A percentile compares a stretch with the other conserved stretches of the same genome.
These are phyloP conservation scores for Saimiri boliviensis DNA, from an alignment of 2,113 vertebrate genomes.

Conservation along the genomic window DNA sequence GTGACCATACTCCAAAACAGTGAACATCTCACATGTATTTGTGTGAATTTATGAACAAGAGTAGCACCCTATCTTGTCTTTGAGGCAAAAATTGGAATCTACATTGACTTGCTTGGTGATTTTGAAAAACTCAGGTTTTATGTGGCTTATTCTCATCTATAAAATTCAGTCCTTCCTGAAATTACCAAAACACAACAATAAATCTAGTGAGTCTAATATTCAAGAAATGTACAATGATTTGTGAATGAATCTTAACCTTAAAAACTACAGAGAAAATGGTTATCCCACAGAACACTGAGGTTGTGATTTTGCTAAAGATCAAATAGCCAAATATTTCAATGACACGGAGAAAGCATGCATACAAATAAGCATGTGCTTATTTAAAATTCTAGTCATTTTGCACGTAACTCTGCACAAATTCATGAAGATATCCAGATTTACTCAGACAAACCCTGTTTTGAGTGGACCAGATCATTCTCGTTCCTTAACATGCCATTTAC, in stretches of 20 bases:
- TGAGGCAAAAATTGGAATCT: background rate
- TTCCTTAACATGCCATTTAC: background rate
- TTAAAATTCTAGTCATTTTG: background rate
- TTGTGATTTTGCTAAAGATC: background rate
- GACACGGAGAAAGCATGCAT: background rate
- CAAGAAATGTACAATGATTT: background rate
- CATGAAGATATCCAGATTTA: background rate
- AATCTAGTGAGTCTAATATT: background rate
- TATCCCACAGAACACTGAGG: background rate
- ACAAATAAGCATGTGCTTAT: no score
- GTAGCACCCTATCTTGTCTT: background rate
- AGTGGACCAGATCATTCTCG: background rate
- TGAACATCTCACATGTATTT: background rate
- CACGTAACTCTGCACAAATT: background rate
- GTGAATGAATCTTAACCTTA: background rate
- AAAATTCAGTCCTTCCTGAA: background rate
- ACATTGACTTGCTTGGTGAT: background rate
- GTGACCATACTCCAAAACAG: background rate
- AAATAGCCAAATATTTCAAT: background rate
- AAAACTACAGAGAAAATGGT: background rate
- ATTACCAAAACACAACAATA: background rate
- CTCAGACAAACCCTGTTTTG: background rate
- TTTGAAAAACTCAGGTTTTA: background rate
- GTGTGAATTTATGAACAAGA: background rate
- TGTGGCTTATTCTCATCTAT: background rate